Conservation (phyloP, 2,888 invertebrate genomes). For the Cabera pusaria region DNA sequence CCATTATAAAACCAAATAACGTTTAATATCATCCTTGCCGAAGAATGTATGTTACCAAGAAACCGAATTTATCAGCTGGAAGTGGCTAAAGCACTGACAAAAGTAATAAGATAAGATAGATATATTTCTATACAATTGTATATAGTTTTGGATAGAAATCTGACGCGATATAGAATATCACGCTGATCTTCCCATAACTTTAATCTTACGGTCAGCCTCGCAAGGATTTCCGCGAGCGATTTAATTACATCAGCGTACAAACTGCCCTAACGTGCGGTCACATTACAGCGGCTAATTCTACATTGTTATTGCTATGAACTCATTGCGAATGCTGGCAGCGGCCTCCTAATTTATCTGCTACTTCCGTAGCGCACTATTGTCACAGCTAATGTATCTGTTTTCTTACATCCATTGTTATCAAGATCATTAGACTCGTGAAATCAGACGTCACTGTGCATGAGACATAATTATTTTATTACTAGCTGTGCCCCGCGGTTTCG, state of each 20-base stretch:
- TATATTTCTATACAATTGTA: too few relatives aligned
- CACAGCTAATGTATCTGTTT: constrained; percentile 25
- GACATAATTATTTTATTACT: constrained; percentile 28
- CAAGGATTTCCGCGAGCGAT: constrained; percentile 14
- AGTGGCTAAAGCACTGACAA: too few relatives aligned
- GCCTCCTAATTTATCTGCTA: constrained; percentile 53
- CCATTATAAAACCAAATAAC: too few relatives aligned
- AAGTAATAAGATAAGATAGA: too few relatives aligned
- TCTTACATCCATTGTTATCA: constrained; percentile 53
- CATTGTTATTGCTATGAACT: constrained; percentile 47
- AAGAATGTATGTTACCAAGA: too few relatives aligned
- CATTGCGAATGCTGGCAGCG: constrained; percentile 50
- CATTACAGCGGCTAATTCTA: constrained; percentile 19
- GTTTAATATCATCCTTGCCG: too few relatives aligned
- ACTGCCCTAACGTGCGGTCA: constrained; percentile 14
- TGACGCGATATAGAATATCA: too few relatives aligned
- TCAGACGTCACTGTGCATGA: constrained; percentile 29
- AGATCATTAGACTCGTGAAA: constrained; percentile 48
- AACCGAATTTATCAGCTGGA: too few relatives aligned
- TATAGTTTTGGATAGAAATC: too few relatives aligned
- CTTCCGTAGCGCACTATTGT: constrained; percentile 41
- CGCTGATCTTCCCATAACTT: too few relatives aligned
- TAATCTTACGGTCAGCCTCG: constrained; percentile 16
- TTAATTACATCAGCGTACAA: constrained; percentile 15
- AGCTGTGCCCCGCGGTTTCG: too few relatives aligned